Evolutionary conservation across 2,797 vertebrate genomes (phyloP), one percentile per base, ranked within the genome.

Genomic region (Pelobates cultripes): DNA sequence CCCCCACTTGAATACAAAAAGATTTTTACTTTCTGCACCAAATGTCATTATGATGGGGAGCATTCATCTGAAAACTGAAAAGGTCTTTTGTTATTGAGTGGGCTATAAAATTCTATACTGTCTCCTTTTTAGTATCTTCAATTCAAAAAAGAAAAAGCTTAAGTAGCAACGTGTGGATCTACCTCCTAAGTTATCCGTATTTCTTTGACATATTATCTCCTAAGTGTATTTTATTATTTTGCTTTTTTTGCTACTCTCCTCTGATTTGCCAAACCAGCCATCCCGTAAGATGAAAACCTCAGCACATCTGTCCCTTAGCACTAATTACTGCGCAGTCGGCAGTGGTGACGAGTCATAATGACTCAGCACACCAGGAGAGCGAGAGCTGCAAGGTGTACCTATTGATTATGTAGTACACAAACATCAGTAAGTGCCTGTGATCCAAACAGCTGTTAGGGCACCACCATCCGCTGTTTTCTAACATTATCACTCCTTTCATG

Each of bases 351-450:
- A 17, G 47, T 40, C 15, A 51, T 43, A 64, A 81, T 53, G 74
- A 72, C 80, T 70, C 80, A 28, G 75, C 57, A 77, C 69, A 72
- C 69, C 45, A 57, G 42, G 41, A 73, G 69, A 63, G 41, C 44
- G 75, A 44, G 64, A 77, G 70, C 75, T 66, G 57, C 15, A 66
- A 82, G 80, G 80, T 82, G 80, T 82, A 72, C 76, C 75, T 73
- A 82, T 68, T 82, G 80, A 82, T 82, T 82, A 82, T 73, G 69
- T 77, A 55, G 80, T 77, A 77, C 80, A 82, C 80, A 72, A 82
- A 77, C 75, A 82, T 77, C 75, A 67, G 74, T 75, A 68, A 68
- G 75, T 63, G 75, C 80, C 75, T 82, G 60, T 82, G 80, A 82
- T 82, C 80, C 74, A 73, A 63, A 53, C 80, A 81, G 73, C 80